Evolutionary conservation across 2,113 vertebrate genomes (phyloP).

Genomic region (Solea solea): DNA sequence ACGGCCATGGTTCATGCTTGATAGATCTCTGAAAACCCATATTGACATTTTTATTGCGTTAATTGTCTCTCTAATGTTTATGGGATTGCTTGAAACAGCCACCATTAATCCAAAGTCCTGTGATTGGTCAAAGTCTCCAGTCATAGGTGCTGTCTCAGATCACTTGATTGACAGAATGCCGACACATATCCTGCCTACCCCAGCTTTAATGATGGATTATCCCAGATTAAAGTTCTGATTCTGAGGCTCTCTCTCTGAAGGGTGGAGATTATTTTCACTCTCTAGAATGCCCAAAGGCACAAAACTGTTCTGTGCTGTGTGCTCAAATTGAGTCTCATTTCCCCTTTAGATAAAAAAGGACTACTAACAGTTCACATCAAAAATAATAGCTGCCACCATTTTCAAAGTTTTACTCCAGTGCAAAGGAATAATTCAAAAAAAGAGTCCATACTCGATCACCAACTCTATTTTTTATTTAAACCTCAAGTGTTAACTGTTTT

Average conservation of each 20-base stretch:
- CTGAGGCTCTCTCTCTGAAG: neutral
- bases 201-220: neutral
- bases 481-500: slow-evolving; percentile 25
- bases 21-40: too few species aligned
- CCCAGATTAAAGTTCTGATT: neutral
- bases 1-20: too few species aligned
- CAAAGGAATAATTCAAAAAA: slow-evolving; percentile 55
- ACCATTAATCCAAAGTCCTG: too few species aligned
- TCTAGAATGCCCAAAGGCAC: slow-evolving; percentile 4
- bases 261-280: neutral
- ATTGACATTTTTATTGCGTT: too few species aligned
- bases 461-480: slow-evolving; percentile 3
- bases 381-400: slow-evolving; percentile 44
- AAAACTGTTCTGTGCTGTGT: slow-evolving; percentile 8
- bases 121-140: too few species aligned
- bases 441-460: slow-evolving; percentile 16
- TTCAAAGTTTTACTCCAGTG: slow-evolving; percentile 81
- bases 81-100: too few species aligned
- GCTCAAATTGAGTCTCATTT: slow-evolving; percentile 27
- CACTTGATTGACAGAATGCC: neutral
- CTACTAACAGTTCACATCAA: slow-evolving; percentile 24
- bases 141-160: too few species aligned
- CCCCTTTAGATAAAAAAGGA: slow-evolving; percentile 13
- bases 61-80: too few species aligned
- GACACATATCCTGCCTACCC: neutral